Evolutionary conservation across 2,797 vertebrate species (phyloP), one percentile per base, ranked within the genome.

Genomic region (Hydrolagus colliei): DNA sequence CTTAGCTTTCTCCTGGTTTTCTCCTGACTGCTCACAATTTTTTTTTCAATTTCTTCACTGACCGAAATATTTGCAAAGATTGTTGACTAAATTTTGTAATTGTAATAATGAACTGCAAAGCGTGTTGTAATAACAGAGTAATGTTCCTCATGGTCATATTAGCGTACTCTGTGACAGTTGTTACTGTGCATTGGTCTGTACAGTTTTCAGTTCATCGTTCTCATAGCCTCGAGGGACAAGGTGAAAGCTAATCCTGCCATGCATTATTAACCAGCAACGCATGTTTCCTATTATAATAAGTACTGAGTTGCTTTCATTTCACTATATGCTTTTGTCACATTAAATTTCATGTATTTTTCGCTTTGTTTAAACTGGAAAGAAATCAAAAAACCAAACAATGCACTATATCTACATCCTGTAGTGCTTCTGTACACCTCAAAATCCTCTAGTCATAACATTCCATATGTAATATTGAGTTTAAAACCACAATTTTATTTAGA

Each of bases 181-280:
- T 65, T 78, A 63, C 59, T n/a, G 20, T 27, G 77, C 77, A 65
- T 79, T 79, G 77, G 61, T 63, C 77, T 63, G 41, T 79, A 22
- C 61, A 63, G 63, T 63, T 65, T 79, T 79, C 41, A 41, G 22
- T 65, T 79, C 61, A 62, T 79, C 63, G 59, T 79, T 65, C 63
- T 13, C 59, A 63, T 79, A 27, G 77, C 61, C 61, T 79, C 77
- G 61, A 65, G 61, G 77, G 77, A 79, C 61, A 79, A 79, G 77
- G 77, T 27, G 22, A 63, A 79, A 79, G 63, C 22, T 79, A 79
- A 63, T 7, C 12, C 61, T 79, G 77, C 77, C 7, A 65, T 65
- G 27, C 22, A 79, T 62, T 77, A 63, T 79, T 65, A 22, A 22
- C 12, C 10, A 63, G 41, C 27, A 79, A 65, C 63, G 41, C 62